Evolutionary conservation across 2,888 invertebrate genomes (phyloP), one percentile per base, ranked within the genome.

Genomic region (Dolichopus griseipennis): DNA sequence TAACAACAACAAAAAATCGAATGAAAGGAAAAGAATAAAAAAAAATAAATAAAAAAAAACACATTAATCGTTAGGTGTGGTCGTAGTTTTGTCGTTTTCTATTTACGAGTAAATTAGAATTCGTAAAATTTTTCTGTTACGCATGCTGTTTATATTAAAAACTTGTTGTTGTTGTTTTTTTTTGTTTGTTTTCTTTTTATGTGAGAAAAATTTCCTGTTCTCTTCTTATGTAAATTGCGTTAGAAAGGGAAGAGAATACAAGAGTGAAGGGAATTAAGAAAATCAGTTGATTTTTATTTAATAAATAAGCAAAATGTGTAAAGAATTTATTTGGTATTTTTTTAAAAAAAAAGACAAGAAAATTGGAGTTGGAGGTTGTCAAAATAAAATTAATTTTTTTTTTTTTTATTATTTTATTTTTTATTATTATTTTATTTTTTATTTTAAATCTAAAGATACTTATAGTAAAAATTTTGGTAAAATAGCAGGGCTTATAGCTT

Each of bases 11-110:
- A n/a, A n/a, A n/a, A n/a, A n/a, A n/a, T n/a, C n/a, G 12, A 41
- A 41, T 2, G 15, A 41, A 41, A 41, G 15, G 5, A 52, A 12
- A 52, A 52, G 1, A n/a, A 52, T 3, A 15, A 52, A 52, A 18
- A 52, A 52, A 52, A 52, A 52, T 18, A 52, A 52, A 52, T 20
- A 62, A 62, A 20, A 22, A 62, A 64, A 64, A 64, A 64, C 64
- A 64, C n/a, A 64, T 64, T 34, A 64, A 64, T 64, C 64, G 64
- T 64, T 64, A 64, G 64, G 64, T 64, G 64, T 64, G 64, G 64
- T 64, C 64, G 64, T 64, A 64, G 41, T 41, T 15, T 15, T 15
- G 18, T 52, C 15, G 18, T n/a, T n/a, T n/a, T 41, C 41, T 41
- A 52, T 18, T 52, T 52, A 43, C 12, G 7, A 9, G 34, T 34